phyloP scores from a whole-genome alignment of 2,888 invertebrate species.

The Doris montereyensis region DNA sequence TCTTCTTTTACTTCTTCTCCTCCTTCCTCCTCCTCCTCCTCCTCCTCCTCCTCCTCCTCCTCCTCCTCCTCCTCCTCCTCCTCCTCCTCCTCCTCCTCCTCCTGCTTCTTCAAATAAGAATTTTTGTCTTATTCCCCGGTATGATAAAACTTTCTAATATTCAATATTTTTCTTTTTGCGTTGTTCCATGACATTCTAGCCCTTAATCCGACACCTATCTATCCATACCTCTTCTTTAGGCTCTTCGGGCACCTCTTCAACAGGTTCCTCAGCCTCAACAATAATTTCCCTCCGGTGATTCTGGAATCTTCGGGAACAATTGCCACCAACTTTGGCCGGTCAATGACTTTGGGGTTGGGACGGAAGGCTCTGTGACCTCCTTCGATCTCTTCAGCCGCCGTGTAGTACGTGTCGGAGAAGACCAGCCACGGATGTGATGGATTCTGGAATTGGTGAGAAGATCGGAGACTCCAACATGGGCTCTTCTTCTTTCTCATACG shows the following conservation, averaged over 20 bases:
- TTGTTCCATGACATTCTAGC: too few species aligned
- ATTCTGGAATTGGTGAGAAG: slow-evolving; percentile 45
- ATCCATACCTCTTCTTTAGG: slow-evolving; percentile 28
- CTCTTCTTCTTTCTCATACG: slow-evolving; percentile 56
- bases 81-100: too few species aligned
- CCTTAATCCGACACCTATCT: too few species aligned
- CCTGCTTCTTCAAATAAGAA: too few species aligned
- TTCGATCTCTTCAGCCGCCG: slow-evolving; percentile 51
- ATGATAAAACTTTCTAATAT: too few species aligned
- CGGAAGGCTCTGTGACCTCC: slow-evolving; percentile 12
- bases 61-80: slow-evolving; percentile 36
- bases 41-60: not conserved
- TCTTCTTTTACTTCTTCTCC: slow-evolving; percentile 50
- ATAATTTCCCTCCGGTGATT: slow-evolving; percentile 46
- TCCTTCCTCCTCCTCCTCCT: slow-evolving; percentile 47
- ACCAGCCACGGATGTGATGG: slow-evolving; percentile 42
- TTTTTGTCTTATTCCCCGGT: too few species aligned
- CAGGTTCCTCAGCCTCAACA: slow-evolving; percentile 23
- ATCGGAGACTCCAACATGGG: slow-evolving; percentile 52
- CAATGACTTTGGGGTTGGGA: slow-evolving; percentile 51
- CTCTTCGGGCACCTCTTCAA: slow-evolving; percentile 43
- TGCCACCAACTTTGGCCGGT: slow-evolving; percentile 56
- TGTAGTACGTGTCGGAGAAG: slow-evolving; percentile 45
- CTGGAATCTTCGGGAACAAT: slow-evolving; percentile 48
- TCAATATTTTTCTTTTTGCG: too few species aligned